Evolutionary conservation across 2,113 vertebrate species (phyloP), one percentile per base, ranked within the genome.

Genomic region (Perognathus longimembris): DNA sequence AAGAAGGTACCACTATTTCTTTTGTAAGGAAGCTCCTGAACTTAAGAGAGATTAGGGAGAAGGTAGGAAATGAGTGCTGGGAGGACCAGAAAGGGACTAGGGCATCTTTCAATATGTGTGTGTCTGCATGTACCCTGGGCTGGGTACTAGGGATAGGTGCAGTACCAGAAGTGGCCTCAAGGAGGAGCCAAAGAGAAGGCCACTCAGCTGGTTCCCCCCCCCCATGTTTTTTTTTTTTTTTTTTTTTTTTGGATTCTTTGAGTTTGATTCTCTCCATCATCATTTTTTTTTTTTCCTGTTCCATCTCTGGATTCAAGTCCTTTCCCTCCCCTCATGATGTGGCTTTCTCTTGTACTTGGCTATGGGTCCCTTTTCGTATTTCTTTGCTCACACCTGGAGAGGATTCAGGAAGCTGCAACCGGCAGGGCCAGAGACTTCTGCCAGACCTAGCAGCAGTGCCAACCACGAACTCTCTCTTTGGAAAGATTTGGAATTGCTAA

Each of bases 141-240:
- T 50, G n/a, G 11, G 7, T 21, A 66, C 34, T 64, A 89, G 28
- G 38, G 32, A 40, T 71, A 78, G 63, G 24, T 92, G 91, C 83
- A 95, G 59, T 96, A 93, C 89, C 79, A 94, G 67, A 0, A 93
- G 36, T 0, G 28, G 71, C 88, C 95, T 95, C 91, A 88, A 95
- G 96, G 92, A 93, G 95, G 95, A 95, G 90, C 89, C 90, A 96
- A 95, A 93, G 88, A 95, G 92, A 93, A 95, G 61, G 67, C 59
- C 89, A 95, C 79, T 40, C 20, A 11, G 61, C 70, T 86, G 59
- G 36, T 8, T 12, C 12, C 12, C 45, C 45, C 45, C 45, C 45
- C 45, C 45, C 9, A 45, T 45, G 45, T 12, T 45, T 12, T 12
- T 45, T 45, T 45, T 45, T 45, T 45, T 45, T 12, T 45, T 45